A percentile compares a stretch with the other conserved stretches of the same genome.
These are phyloP conservation scores for Meloe dianella DNA, from an alignment of 2,888 invertebrate species.

Conservation along the genomic window DNA sequence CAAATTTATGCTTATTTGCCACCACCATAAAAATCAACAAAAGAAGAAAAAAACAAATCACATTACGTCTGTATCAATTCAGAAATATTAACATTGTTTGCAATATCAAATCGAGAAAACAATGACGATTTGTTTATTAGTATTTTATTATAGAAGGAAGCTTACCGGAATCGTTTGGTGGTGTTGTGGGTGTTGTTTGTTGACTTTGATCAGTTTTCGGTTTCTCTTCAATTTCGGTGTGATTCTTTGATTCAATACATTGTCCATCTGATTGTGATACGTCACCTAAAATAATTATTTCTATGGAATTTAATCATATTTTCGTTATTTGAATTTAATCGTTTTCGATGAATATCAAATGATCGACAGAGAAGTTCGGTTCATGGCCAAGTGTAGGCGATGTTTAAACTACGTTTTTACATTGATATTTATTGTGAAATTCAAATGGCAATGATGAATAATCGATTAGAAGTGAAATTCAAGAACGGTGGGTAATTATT, in stretches of 20 bases:
- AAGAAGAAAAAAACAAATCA: background rate
- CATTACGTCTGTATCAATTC: too few species aligned
- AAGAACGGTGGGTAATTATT: too few species aligned
- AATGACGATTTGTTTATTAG: background rate
- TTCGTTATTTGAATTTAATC: too few species aligned
- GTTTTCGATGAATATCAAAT: too few species aligned
- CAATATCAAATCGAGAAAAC: background rate
- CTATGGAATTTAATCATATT: background rate
- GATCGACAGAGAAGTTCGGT: too few species aligned
- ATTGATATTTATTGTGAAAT: too few species aligned
- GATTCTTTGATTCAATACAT: conserved; percentile 33
- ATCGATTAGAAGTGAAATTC: too few species aligned
- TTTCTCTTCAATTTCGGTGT: conserved; percentile 50
- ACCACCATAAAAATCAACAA: background rate
- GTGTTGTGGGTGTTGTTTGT: conserved; percentile 59
- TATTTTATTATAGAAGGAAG: background rate
- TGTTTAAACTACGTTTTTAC: too few species aligned
- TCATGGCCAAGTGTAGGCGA: too few species aligned
- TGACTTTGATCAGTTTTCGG: conserved; percentile 60
- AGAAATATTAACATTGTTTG: too few species aligned
- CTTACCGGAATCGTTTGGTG: conserved; percentile 47
- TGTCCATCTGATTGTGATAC: conserved; percentile 49
- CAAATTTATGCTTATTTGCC: background rate
- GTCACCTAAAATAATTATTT: conserved; percentile 42
- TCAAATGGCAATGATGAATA: too few species aligned